phyloP scores from a whole-genome alignment of 2,113 vertebrate genomes.

The Saccopteryx leptura region DNA sequence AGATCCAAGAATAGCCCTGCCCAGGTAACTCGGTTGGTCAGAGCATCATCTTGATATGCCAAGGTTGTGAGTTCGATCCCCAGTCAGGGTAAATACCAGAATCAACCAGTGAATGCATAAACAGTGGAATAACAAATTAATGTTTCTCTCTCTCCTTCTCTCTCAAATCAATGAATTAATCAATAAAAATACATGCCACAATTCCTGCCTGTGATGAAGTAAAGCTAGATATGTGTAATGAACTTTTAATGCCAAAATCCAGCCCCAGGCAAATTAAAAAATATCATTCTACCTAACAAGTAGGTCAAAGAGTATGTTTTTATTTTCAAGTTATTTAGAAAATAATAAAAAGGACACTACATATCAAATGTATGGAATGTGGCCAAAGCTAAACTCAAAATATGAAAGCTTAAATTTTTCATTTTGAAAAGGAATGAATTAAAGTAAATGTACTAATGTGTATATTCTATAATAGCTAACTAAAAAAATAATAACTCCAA shows the following conservation, averaged over 20 bases:
- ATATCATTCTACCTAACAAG: neutral
- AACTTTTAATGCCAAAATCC: constrained; percentile 9
- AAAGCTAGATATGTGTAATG: constrained; percentile 20
- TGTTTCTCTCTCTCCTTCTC: too few species aligned
- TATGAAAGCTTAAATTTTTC: neutral
- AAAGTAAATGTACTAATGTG: neutral
- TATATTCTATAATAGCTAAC: neutral
- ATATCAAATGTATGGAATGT: constrained; percentile 14
- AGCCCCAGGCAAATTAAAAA: neutral
- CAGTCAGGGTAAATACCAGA: too few species aligned
- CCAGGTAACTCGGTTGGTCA: too few species aligned
- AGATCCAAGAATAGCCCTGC: neutral
- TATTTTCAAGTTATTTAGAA: constrained; percentile 39
- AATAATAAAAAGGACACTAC: constrained; percentile 17
- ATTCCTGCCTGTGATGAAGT: neutral
- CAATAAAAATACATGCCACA: neutral
- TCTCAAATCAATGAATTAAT: too few species aligned
- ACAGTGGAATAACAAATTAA: too few species aligned
- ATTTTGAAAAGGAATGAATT: neutral
- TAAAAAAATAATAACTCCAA: neutral
- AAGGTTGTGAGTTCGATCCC: too few species aligned
- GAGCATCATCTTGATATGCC: too few species aligned
- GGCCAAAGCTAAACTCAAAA: neutral
- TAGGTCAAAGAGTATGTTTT: neutral
- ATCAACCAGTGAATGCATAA: too few species aligned